phyloP scores from a whole-genome alignment of 2,113 vertebrate genomes.

The Bettongia penicillata region DNA sequence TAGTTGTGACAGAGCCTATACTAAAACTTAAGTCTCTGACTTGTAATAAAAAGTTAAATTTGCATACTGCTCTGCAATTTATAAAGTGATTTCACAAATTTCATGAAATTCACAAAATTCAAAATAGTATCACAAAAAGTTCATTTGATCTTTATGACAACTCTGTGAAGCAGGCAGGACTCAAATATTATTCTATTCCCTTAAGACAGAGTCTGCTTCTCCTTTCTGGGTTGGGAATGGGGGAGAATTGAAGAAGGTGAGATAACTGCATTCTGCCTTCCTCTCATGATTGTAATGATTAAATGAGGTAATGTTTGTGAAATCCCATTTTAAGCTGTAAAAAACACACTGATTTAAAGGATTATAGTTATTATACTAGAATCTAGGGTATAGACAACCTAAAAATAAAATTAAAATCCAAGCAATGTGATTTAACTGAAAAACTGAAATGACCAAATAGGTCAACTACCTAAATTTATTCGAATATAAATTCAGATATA shows the following conservation, averaged over 20 bases:
- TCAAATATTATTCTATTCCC: too few species aligned
- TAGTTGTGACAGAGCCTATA: too few species aligned
- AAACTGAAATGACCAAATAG: slow-evolving; percentile 15
- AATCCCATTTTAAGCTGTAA: slow-evolving; percentile 18
- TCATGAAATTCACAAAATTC: too few species aligned
- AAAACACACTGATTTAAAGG: not conserved
- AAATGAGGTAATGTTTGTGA: not conserved
- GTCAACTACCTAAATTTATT: slow-evolving; percentile 10
- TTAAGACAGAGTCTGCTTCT: not conserved
- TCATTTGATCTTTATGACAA: too few species aligned
- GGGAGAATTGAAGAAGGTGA: not conserved
- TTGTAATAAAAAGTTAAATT: too few species aligned
- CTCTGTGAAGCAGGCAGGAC: too few species aligned
- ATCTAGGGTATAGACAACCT: not conserved
- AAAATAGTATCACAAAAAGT: too few species aligned
- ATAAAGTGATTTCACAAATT: too few species aligned
- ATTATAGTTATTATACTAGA: slow-evolving; percentile 12
- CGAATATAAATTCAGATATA: not conserved
- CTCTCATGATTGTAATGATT: slow-evolving; percentile 17
- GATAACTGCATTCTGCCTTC: not conserved
- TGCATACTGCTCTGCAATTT: too few species aligned
- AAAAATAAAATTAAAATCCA: slow-evolving; percentile 17
- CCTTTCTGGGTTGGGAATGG: not conserved
- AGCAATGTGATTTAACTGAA: slow-evolving; percentile 39
- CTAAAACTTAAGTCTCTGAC: too few species aligned